Evolutionary conservation across 2,797 vertebrate genomes (phyloP).

Genomic region (Poecilia velifera): DNA sequence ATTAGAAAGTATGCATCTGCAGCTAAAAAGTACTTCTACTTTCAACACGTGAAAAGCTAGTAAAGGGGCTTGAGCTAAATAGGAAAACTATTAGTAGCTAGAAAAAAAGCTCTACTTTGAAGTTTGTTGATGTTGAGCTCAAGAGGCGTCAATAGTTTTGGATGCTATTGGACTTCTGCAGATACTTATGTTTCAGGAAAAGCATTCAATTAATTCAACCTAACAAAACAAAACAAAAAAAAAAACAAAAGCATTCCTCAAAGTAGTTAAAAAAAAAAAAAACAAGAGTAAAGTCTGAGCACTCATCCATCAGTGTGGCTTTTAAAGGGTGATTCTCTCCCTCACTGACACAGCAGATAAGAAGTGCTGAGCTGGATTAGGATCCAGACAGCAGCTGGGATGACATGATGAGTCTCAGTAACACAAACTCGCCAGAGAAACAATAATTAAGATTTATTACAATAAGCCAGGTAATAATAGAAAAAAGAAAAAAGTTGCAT

Average conservation of each 20-base stretch:
- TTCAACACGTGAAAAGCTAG: too few relatives aligned
- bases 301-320: not conserved
- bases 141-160: not conserved
- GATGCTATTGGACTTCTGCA: not conserved
- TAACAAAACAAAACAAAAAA: not conserved
- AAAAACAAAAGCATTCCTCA: not conserved
- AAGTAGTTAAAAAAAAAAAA: not conserved
- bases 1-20: too few relatives aligned
- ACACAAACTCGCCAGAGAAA: not conserved
- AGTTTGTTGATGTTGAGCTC: not conserved
- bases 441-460: not conserved
- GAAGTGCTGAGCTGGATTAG: constrained; percentile 1
- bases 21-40: too few relatives aligned
- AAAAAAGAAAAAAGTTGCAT: not conserved
- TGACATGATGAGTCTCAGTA: not conserved
- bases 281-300: not conserved
- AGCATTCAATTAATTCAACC: not conserved
- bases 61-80: too few relatives aligned
- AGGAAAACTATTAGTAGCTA: too few relatives aligned
- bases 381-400: not conserved
- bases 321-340: not conserved
- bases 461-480: not conserved
- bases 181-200: not conserved
- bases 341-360: constrained; percentile 5
- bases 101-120: too few relatives aligned